phyloP scores from a whole-genome alignment of 1,140 invertebrate genomes.

The Condylostylus longicornis region DNA sequence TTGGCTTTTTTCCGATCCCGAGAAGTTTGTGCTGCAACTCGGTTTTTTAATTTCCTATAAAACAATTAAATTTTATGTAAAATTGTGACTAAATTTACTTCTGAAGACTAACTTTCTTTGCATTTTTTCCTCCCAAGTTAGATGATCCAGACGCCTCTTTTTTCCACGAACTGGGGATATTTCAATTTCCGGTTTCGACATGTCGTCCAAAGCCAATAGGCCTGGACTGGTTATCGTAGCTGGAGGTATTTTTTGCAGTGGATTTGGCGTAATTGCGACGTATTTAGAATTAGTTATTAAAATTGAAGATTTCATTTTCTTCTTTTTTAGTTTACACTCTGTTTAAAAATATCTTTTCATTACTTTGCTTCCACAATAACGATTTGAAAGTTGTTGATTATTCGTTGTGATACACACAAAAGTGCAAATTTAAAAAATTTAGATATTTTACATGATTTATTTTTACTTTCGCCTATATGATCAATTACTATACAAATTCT shows the following conservation, averaged over 20 bases:
- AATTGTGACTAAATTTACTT: not conserved
- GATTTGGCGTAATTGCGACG: constrained; percentile 21
- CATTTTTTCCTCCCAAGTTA: constrained; percentile 68
- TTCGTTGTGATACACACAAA: too few relatives aligned
- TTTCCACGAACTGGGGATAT: constrained; percentile 33
- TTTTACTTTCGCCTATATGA: too few relatives aligned
- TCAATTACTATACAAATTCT: too few relatives aligned
- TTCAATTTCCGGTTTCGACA: constrained; percentile 9
- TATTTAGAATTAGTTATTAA: constrained; percentile 38
- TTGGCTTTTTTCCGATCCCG: constrained; percentile 90
- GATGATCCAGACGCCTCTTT: constrained; percentile 58
- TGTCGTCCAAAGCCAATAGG: constrained; percentile 6
- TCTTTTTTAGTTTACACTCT: too few relatives aligned
- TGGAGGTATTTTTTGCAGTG: constrained; percentile 37
- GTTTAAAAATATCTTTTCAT: too few relatives aligned
- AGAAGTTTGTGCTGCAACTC: constrained; percentile 94
- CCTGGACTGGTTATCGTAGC: constrained; percentile 30
- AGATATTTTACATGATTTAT: too few relatives aligned
- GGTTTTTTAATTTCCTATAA: constrained; percentile 85
- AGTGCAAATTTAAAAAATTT: too few relatives aligned
- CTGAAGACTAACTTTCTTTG: constrained; percentile 56
- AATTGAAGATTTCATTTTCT: constrained; percentile 36
- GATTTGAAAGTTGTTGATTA: too few relatives aligned
- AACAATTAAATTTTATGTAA: constrained; percentile 8
- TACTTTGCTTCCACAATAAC: too few relatives aligned